Conservation (phyloP, 2,888 invertebrate species). For the Calliphora vomitoria region DNA sequence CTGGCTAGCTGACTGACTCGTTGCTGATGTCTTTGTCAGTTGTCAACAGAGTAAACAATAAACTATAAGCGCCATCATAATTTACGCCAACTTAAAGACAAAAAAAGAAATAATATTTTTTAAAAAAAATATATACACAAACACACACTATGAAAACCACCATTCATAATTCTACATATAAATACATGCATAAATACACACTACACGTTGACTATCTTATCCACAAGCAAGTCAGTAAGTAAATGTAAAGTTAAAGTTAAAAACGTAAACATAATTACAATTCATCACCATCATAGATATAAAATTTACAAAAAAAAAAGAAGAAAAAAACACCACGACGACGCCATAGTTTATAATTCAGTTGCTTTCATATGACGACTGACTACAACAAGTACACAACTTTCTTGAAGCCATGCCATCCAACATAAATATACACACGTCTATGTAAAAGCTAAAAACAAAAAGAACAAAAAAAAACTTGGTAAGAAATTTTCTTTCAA, state of each 20-base stretch:
- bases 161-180: constrained; percentile 64
- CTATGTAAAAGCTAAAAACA: constrained; percentile 35
- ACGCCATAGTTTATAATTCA: constrained; percentile 68
- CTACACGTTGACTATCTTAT: constrained; percentile 47
- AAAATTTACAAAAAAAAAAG: constrained; percentile 19
- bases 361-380: constrained; percentile 30
- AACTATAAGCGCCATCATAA: constrained; percentile 72
- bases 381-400: constrained; percentile 45
- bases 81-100: constrained; percentile 57
- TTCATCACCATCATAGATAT: constrained; percentile 71
- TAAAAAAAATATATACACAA: neutral
- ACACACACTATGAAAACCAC: constrained; percentile 15
- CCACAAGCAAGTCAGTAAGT: constrained; percentile 55
- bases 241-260: constrained; percentile 65
- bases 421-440: constrained; percentile 25
- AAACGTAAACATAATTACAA: constrained; percentile 72
- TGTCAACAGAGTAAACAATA: constrained; percentile 64
- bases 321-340: constrained; percentile 27
- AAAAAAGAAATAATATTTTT: neutral
- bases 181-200: constrained; percentile 23
- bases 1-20: constrained; percentile 13
- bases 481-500: constrained; percentile 53
- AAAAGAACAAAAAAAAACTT: constrained; percentile 7
- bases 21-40: constrained; percentile 57
- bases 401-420: constrained; percentile 23